A percentile compares a stretch with the other conserved stretches of the same genome.
Conservation (phyloP, 30 jellyfish, hydroid and myxozoan species). For the Aurelia coerulea region DNA sequence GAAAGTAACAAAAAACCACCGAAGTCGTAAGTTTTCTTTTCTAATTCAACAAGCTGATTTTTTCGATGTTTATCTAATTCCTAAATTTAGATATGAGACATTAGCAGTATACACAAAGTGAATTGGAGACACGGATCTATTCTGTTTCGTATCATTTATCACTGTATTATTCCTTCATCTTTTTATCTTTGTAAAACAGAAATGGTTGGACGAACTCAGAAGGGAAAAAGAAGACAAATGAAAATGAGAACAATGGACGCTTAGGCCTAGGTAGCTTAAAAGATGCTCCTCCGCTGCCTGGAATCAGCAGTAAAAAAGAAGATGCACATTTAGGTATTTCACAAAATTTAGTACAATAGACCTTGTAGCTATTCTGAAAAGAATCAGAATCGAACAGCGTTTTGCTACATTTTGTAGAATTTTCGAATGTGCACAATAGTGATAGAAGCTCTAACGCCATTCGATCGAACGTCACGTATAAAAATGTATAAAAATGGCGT, state of each 20-base stretch:
- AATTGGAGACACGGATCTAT: not conserved
- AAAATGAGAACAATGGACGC: slow-evolving; percentile 13
- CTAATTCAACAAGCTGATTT: not conserved
- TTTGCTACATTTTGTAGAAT: too few relatives aligned
- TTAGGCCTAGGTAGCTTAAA: slow-evolving; percentile 62
- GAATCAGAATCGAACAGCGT: too few relatives aligned
- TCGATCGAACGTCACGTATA: too few relatives aligned
- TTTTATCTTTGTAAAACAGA: slow-evolving; percentile 5
- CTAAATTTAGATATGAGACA: not conserved
- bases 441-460: too few relatives aligned
- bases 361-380: not conserved
- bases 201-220: slow-evolving; percentile 21
- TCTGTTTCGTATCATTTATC: not conserved
- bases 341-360: not conserved
- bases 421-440: too few relatives aligned
- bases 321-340: slow-evolving; percentile 53
- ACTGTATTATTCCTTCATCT: not conserved
- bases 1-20: slow-evolving; percentile 56
- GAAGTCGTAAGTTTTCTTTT: slow-evolving; percentile 6
- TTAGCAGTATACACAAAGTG: too few relatives aligned
- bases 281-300: slow-evolving; percentile 91
- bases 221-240: slow-evolving; percentile 10
- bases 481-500: too few relatives aligned
- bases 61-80: not conserved
- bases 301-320: slow-evolving; percentile 45